Evolutionary conservation across 2,797 vertebrate species (phyloP).

Genomic region (Catamblyrhynchus diadema): DNA sequence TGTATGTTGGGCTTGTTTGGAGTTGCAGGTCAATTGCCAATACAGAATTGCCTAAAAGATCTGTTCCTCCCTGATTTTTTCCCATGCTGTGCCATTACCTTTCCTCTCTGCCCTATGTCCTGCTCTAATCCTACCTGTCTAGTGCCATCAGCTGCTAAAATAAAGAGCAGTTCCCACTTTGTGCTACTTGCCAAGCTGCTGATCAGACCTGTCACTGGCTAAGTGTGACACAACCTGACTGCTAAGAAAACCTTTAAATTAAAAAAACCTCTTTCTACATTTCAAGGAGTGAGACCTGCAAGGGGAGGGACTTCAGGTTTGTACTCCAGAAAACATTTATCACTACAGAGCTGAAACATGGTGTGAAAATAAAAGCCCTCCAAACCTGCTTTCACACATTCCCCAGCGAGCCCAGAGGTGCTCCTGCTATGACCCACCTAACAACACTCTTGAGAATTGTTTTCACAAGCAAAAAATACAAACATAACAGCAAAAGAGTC

Average conservation of each 20-base stretch:
- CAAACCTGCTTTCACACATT: slow-evolving; percentile 24
- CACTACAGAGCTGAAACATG: background rate
- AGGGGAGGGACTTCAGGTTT: background rate
- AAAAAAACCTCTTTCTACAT: background rate
- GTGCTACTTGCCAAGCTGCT: background rate
- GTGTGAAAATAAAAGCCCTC: slow-evolving; percentile 54
- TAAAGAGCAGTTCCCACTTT: background rate
- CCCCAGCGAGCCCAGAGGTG: background rate
- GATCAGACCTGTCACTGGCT: background rate
- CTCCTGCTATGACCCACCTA: slow-evolving; percentile 26
- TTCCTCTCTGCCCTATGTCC: background rate
- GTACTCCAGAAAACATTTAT: slow-evolving; percentile 48
- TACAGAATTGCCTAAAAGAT: background rate
- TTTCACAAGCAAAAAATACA: slow-evolving; percentile 29
- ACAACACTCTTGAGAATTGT: slow-evolving; percentile 46
- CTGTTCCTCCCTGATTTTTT: background rate
- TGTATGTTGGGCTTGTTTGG: background rate
- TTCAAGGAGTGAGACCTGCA: background rate
- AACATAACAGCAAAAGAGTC: background rate
- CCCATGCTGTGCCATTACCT: background rate
- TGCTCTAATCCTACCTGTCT: background rate
- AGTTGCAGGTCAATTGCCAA: background rate
- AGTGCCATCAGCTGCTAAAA: background rate
- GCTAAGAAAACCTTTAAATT: background rate
- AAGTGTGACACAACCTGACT: background rate